phyloP scores from a whole-genome alignment of 1,140 invertebrate species.

The Heliothis subflexa region DNA sequence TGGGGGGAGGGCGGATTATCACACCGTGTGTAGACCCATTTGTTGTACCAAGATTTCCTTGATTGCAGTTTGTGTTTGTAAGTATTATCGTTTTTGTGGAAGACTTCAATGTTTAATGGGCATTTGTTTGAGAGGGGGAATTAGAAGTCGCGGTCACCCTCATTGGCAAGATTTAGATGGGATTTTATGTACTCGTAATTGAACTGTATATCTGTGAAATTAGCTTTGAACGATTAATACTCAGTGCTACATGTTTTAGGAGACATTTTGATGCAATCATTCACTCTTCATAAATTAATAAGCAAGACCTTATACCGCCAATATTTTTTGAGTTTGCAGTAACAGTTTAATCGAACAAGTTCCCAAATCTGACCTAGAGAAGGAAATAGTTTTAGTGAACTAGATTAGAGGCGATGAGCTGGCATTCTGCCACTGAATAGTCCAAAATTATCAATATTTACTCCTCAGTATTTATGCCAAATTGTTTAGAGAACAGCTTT shows the following conservation, averaged over 20 bases:
- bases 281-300: too few species aligned
- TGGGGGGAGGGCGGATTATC: slow-evolving; percentile 25
- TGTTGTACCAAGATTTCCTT: slow-evolving; percentile 25
- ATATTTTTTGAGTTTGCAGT: too few species aligned
- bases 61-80: slow-evolving; percentile 11
- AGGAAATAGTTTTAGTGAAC: slow-evolving; percentile 9
- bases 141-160: neutral
- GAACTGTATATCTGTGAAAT: too few species aligned
- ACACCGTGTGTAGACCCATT: slow-evolving; percentile 32
- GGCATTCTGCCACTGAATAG: slow-evolving; percentile 20
- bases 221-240: too few species aligned
- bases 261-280: neutral
- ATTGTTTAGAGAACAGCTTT: slow-evolving; percentile 26
- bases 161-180: neutral
- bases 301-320: too few species aligned
- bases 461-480: slow-evolving; percentile 24
- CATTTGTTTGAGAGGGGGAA: neutral
- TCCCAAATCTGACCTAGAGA: neutral
- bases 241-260: too few species aligned
- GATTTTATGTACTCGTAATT: too few species aligned
- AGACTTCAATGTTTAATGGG: neutral
- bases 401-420: slow-evolving; percentile 22
- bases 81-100: slow-evolving; percentile 14
- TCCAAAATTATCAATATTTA: slow-evolving; percentile 26
- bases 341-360: neutral